phyloP scores from a whole-genome alignment of 2,797 vertebrate species.

The Aplochiton taeniatus region DNA sequence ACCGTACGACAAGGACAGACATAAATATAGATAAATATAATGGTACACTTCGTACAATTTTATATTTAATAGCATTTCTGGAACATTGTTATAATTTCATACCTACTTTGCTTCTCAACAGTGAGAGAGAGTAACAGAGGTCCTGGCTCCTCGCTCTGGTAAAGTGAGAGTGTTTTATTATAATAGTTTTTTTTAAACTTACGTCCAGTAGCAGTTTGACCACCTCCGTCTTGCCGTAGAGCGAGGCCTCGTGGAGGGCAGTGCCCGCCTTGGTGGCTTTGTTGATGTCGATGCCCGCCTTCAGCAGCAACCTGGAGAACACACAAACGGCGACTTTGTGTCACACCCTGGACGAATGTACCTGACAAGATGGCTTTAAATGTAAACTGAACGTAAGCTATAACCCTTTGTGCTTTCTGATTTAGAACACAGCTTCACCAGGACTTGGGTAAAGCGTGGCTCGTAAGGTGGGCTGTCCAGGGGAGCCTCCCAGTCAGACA shows the following conservation, averaged over 20 bases:
- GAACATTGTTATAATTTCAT: background rate
- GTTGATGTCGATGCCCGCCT: conserved; percentile 94
- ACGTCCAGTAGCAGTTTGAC: conserved; percentile 92
- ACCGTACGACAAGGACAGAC: too few species aligned
- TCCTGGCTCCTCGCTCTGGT: background rate
- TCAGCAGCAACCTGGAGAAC: conserved; percentile 84
- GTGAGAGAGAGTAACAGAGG: background rate
- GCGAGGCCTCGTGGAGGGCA: conserved; percentile 88
- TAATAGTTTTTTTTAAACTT: conserved; percentile 54
- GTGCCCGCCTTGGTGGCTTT: conserved; percentile 91
- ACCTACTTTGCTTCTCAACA: background rate
- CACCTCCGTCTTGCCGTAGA: conserved; percentile 94
- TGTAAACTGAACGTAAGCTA: background rate
- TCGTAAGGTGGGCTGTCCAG: too few species aligned
- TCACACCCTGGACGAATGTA: too few species aligned
- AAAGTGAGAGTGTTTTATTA: background rate
- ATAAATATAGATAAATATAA: too few species aligned
- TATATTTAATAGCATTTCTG: too few species aligned
- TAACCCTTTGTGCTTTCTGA: background rate
- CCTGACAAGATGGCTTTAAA: too few species aligned
- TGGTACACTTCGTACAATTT: too few species aligned
- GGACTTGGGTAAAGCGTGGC: background rate
- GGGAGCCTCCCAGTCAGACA: too few species aligned
- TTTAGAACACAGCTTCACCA: background rate
- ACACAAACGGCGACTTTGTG: background rate